These are phyloP conservation scores for Lasioglossum malachurum DNA, from an alignment of 2,888 invertebrate species.

Conservation along the genomic window DNA sequence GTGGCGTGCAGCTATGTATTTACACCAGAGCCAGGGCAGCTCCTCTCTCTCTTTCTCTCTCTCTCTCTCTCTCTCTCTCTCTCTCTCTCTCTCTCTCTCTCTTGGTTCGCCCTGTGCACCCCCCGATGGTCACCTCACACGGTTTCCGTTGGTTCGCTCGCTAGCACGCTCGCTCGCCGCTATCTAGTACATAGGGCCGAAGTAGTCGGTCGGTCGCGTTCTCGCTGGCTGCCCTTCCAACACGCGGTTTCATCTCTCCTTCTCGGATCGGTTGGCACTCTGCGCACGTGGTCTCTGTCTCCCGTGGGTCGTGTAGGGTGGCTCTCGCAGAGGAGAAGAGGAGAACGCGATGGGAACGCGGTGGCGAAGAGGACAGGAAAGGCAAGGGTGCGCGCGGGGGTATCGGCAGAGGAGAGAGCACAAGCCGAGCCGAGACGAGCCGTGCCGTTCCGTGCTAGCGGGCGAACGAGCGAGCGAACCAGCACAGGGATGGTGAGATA, in stretches of 20 bases:
- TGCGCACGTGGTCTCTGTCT: constrained; percentile 34
- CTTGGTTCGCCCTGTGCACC: neutral
- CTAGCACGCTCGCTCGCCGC: constrained; percentile 46
- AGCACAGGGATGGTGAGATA: constrained; percentile 49
- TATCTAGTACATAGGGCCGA: constrained; percentile 76
- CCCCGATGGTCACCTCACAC: constrained; percentile 3
- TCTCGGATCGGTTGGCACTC: constrained; percentile 21
- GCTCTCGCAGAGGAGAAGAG: constrained; percentile 53
- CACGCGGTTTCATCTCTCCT: constrained; percentile 18
- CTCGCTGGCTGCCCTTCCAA: constrained; percentile 21
- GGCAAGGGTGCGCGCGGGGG: constrained; percentile 43
- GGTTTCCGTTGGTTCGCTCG: constrained; percentile 40
- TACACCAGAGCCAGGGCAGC: constrained; percentile 78
- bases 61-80: constrained; percentile 44
- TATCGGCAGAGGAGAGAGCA: constrained; percentile 28
- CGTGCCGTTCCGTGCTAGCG: constrained; percentile 8
- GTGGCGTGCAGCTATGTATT: constrained; percentile 77
- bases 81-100: constrained; percentile 1
- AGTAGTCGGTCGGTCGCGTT: constrained; percentile 43
- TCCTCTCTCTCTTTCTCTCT: constrained; percentile 53
- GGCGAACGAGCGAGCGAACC: constrained; percentile 17
- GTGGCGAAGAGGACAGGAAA: constrained; percentile 43
- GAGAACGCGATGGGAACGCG: constrained; percentile 54
- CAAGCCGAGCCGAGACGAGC: constrained; percentile 12
- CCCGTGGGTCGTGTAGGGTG: constrained; percentile 63